phyloP scores from a whole-genome alignment of 2,797 vertebrate species.

The Manis javanica region DNA sequence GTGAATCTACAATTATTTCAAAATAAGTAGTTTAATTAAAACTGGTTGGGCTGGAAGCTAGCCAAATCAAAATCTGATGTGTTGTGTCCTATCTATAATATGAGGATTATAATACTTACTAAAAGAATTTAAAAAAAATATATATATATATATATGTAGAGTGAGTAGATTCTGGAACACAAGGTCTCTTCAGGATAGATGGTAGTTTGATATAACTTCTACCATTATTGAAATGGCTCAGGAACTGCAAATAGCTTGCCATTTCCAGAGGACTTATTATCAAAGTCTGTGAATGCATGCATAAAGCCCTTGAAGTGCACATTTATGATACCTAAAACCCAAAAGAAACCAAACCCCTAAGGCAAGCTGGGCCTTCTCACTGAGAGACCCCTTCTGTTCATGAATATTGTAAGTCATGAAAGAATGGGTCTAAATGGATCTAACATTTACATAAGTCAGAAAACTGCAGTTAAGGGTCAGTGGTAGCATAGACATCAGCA shows the following conservation, averaged over 20 bases:
- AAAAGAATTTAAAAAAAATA: not conserved
- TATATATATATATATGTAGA: not conserved
- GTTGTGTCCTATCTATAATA: not conserved
- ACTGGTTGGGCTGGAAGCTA: not conserved
- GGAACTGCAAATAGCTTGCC: not conserved
- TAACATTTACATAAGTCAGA: not conserved
- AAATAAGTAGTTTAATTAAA: conserved; percentile 46
- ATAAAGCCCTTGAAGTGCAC: not conserved
- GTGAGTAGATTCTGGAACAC: not conserved
- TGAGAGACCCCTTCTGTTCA: not conserved
- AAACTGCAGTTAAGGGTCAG: not conserved
- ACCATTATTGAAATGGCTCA: not conserved
- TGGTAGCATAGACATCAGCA: not conserved
- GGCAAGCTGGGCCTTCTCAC: not conserved
- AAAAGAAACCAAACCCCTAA: not conserved
- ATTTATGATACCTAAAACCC: not conserved
- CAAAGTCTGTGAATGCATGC: not conserved
- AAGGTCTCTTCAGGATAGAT: not conserved
- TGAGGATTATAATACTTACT: not conserved
- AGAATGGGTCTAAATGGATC: not conserved
- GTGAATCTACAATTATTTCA: conserved; percentile 33
- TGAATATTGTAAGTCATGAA: not conserved
- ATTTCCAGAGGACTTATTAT: conserved; percentile 11
- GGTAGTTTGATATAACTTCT: not conserved
- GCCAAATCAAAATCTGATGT: not conserved